Conservation (phyloP, 1,140 invertebrate species). For the Maconellicoccus hirsutus region DNA sequence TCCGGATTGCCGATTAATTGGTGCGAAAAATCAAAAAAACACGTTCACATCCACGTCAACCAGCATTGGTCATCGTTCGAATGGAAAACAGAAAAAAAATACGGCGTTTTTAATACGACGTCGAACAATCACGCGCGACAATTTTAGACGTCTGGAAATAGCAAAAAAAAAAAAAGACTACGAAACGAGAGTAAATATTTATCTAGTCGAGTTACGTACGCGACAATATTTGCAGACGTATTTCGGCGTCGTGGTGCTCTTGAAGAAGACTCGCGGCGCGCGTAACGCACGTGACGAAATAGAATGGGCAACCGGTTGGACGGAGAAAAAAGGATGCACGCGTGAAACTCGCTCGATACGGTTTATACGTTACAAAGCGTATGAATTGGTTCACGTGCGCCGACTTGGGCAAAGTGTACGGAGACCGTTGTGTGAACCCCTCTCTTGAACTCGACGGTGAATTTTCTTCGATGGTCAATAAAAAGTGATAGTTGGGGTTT, state of each 20-base stretch:
- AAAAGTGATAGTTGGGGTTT: neutral
- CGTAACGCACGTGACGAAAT: neutral
- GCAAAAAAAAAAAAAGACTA: neutral
- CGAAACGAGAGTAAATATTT: neutral
- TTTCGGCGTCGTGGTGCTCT: too few species aligned
- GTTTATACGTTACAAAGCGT: neutral
- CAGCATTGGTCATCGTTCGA: too few species aligned
- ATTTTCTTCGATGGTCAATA: neutral
- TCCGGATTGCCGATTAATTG: too few species aligned
- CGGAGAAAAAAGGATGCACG: neutral
- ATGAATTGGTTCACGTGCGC: neutral
- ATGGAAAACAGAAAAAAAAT: too few species aligned
- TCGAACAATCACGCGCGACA: too few species aligned
- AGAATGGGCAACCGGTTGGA: neutral
- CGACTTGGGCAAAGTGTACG: neutral
- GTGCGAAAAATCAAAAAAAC: too few species aligned
- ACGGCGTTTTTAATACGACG: too few species aligned
- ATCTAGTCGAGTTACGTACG: neutral
- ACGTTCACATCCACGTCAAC: too few species aligned
- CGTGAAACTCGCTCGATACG: neutral
- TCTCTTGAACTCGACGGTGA: too few species aligned
- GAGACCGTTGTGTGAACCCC: neutral
- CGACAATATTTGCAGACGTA: neutral
- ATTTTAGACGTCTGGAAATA: too few species aligned
- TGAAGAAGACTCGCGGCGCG: too few species aligned